These are phyloP conservation scores for Thripadectes ignobilis DNA, from an alignment of 2,797 vertebrate genomes.

Conservation along the genomic window DNA sequence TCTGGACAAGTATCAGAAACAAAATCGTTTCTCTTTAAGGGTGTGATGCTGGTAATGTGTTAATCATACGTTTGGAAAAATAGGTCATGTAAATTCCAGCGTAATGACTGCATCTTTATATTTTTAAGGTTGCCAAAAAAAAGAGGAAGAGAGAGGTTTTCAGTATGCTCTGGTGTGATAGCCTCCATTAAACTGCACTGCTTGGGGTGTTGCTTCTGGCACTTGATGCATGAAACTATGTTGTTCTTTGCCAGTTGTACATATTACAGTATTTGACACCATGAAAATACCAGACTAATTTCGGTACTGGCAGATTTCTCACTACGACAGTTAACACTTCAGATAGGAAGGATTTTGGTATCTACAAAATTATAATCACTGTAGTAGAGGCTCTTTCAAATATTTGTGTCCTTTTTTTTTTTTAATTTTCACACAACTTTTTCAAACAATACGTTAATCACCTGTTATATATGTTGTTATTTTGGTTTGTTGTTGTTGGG, in stretches of 20 bases:
- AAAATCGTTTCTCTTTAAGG: conserved; percentile 53
- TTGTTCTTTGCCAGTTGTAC: conserved; percentile 37
- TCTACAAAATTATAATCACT: not conserved
- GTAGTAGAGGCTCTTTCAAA: not conserved
- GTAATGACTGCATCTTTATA: conserved; percentile 35
- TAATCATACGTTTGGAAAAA: conserved; percentile 47
- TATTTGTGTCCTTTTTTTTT: not conserved
- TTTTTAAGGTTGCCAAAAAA: conserved; percentile 39
- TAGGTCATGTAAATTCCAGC: conserved; percentile 62
- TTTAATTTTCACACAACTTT: not conserved
- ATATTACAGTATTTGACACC: conserved; percentile 51
- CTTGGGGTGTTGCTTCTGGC: conserved; percentile 15
- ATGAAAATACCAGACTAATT: conserved; percentile 51
- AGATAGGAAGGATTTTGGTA: not conserved
- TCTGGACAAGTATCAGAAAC: conserved; percentile 49
- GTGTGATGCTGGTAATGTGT: conserved; percentile 20
- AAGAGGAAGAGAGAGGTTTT: conserved; percentile 35
- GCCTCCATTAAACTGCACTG: not conserved
- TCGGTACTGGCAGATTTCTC: conserved; percentile 41
- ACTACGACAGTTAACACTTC: conserved; percentile 14
- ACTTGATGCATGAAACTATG: conserved; percentile 6
- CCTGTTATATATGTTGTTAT: not conserved
- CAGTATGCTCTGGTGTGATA: not conserved
- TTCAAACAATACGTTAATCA: not conserved
- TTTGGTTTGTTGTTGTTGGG: not conserved